Evolutionary conservation across 2,113 vertebrate genomes (phyloP), one percentile per base, ranked within the genome.

Genomic region (Pelecanus crispus): DNA sequence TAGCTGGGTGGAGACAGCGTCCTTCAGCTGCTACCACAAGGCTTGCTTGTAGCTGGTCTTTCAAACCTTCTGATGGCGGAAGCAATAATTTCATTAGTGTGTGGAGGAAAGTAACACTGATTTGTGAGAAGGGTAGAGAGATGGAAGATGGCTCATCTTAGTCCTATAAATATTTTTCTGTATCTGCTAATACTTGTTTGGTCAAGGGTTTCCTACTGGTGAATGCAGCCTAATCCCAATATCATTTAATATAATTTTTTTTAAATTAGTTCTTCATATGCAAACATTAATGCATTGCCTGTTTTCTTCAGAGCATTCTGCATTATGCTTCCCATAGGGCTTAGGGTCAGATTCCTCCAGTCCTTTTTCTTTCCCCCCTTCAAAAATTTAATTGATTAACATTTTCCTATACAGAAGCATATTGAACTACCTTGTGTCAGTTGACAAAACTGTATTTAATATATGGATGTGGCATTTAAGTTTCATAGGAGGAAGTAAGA

Each of bases 71-170:
- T 32, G 26, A 2, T 3, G 21, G 55, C 53, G 56, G 62, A 32
- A 72, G 62, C 75, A 44, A 2, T 32, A 18, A 29, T 53, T 31
- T 6, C 31, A 17, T 38, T 15, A 1, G 28, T 59, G 42, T 15
- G 0, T 8, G n/a, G 38, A 42, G 50, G 55, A 13, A 32, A 55
- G 77, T 26, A 10, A 0, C 18, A 3, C n/a, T 63, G 45, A 4
- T 16, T 14, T 44, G 38, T 36, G 44, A 45, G 31, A 26, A 10
- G 7, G 29, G 31, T 2, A 13, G 26, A 72, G 22, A 65, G 72
- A 7, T 25, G 28, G 13, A 17, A 71, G 59, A 28, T 13, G 42
- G 55, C 55, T 84, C 55, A 19, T 53, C 50, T 36, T 52, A 5
- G 62, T 77, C 59, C n/a, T 47, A 11, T 5, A 17, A 32, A 18